These are phyloP conservation scores for Drosophila dunni DNA, from an alignment of 1,140 invertebrate species.

Conservation along the genomic window DNA sequence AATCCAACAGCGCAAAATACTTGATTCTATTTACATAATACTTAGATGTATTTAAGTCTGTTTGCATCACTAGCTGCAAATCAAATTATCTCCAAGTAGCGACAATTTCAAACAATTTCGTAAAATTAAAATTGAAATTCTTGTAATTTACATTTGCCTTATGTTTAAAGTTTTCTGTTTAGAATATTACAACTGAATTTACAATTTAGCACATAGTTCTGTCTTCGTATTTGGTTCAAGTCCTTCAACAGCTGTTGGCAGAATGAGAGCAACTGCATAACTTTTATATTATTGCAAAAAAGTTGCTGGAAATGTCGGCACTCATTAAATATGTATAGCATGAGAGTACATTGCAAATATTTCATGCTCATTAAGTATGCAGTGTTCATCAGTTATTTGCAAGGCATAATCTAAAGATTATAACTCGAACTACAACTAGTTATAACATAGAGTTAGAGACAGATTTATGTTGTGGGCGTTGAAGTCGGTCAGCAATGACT, in stretches of 20 bases:
- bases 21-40: neutral
- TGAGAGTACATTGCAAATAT: constrained; percentile 23
- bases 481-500: constrained; percentile 36
- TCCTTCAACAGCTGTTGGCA: neutral
- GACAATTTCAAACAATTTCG: neutral
- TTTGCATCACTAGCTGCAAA: too few relatives aligned
- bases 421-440: constrained; percentile 12
- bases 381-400: constrained; percentile 30
- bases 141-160: neutral
- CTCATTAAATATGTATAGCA: constrained; percentile 65
- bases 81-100: neutral
- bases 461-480: neutral
- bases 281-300: constrained; percentile 20
- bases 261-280: constrained; percentile 8
- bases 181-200: neutral
- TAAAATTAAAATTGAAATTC: neutral
- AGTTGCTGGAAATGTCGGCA: constrained; percentile 37
- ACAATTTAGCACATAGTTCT: neutral
- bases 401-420: constrained; percentile 22
- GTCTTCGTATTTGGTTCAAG: neutral
- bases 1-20: neutral
- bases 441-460: neutral
- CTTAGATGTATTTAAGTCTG: neutral
- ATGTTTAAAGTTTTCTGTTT: neutral
- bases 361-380: constrained; percentile 57